Base-by-base conservation (phyloP, 1,140 invertebrate species). In the Drosophila aff. region DNA sequence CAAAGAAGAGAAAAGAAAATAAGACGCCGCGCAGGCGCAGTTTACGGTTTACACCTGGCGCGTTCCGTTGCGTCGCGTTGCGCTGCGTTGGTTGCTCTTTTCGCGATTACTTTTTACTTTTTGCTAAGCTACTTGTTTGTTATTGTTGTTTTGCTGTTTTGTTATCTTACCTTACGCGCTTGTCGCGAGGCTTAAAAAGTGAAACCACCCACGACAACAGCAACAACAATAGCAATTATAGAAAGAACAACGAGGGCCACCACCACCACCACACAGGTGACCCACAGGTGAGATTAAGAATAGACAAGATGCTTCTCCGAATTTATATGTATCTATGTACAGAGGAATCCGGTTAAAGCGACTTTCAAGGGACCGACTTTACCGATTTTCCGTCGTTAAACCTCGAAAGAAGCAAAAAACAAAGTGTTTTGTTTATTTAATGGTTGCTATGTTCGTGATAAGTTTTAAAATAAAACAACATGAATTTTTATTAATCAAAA, bases 101-200 rank as follows among this genome's bases (percentile, higher is more conserved):
- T 52, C 44, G 23, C 23, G 23, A 23, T 31, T 31, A 26, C 26
- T 8, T 31, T 9, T 21, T 23, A 26, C 21, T 57, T 55, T 57
- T 57, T 38, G 36, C 21, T 57, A 23, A 15, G 31, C 18, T 49
- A 49, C 16, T 49, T 26, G 26, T 0, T 18, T 23, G 28, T 46
- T 31, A 40, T 60, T 41, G 15, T 60, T 23, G 18, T 23, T 38
- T 26, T 58, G 21, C 18, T 23, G 15, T 26, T 33, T 58, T 61
- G 44, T 23, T 61, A n/a, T 40, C 15, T 18, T 36, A 4, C 31
- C 15, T 57, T 57, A 41, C 13, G 13, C 21, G 36, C 33, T 21
- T 63, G 21, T 40, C n/a, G 23, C 13, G 21, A 13, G 50, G 50
- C 59, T 87, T 83, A 78, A 87, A 87, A 87, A 87, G 83, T 87